These are phyloP conservation scores for Ondatra zibethicus DNA, from an alignment of 2,113 vertebrate species.

Conservation along the genomic window DNA sequence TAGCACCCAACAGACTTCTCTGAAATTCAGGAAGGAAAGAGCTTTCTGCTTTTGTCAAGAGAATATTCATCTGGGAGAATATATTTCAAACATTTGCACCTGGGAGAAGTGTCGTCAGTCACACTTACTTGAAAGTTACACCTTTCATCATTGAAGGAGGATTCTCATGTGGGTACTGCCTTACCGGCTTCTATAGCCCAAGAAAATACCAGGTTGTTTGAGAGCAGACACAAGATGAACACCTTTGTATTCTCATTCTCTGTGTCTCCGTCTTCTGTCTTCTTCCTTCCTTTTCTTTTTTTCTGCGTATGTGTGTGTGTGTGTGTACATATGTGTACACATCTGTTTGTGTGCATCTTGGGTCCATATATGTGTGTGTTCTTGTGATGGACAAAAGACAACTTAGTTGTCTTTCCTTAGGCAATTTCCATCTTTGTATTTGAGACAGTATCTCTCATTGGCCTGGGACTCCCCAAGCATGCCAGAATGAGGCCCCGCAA, in stretches of 20 bases:
- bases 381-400: too few relatives aligned
- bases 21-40: not conserved
- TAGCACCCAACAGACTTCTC: not conserved
- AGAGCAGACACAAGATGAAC: fast-evolving
- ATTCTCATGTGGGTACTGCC: not conserved
- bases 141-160: not conserved
- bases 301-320: not conserved
- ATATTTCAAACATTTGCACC: not conserved
- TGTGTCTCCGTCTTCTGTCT: not conserved
- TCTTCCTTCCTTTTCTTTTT: too few relatives aligned
- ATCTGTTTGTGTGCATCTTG: not conserved
- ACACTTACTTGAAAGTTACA: not conserved
- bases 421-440: not conserved
- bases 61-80: not conserved
- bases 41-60: not conserved
- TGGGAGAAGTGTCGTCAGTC: not conserved
- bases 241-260: not conserved
- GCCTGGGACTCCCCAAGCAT: not conserved
- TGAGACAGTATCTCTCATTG: not conserved
- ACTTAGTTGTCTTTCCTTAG: not conserved
- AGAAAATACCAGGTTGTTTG: not conserved
- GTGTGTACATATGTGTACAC: not conserved
- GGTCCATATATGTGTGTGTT: not conserved
- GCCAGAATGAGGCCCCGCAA: not conserved
- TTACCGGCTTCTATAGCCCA: not conserved